Percentiles rank a stretch among this genome's conserved stretches.
Conservation (phyloP, 2,888 invertebrate genomes). For the Lasioglossum lativentre region DNA sequence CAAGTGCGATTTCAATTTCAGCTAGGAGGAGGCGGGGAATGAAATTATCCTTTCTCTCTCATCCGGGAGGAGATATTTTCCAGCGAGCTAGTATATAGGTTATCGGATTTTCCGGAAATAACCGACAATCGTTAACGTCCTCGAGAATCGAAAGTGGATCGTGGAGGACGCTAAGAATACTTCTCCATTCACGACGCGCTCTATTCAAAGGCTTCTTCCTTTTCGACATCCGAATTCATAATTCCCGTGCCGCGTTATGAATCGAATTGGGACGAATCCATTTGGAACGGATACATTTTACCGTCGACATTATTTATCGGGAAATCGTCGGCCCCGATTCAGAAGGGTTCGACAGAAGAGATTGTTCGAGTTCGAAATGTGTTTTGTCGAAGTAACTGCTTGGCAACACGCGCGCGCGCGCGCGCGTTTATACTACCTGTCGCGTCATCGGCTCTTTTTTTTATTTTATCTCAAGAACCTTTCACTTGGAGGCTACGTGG, state of each 20-base stretch:
- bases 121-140: constrained; percentile 54
- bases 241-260: constrained; percentile 5
- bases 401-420: not conserved
- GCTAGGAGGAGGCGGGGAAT: not conserved
- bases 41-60: constrained; percentile 26
- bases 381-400: not conserved
- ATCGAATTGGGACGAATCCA: constrained; percentile 32
- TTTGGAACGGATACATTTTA: constrained; percentile 17
- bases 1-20: not conserved
- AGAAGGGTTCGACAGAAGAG: not conserved
- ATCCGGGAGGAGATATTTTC: constrained; percentile 41
- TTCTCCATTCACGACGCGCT: constrained; percentile 30
- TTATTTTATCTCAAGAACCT: constrained; percentile 40
- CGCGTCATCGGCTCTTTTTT: constrained; percentile 33
- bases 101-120: constrained; percentile 61
- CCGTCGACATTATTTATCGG: not conserved
- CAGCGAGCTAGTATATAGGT: constrained; percentile 54
- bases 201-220: constrained; percentile 38
- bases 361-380: not conserved
- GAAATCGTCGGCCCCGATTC: not conserved
- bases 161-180: constrained; percentile 51
- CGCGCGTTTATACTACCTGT: constrained; percentile 12
- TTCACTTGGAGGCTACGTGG: constrained; percentile 48
- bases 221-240: constrained; percentile 29
- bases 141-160: constrained; percentile 54